Evolutionary conservation across 2,888 invertebrate species (phyloP), one percentile per base, ranked within the genome.

Genomic region (Polia nebulosa): DNA sequence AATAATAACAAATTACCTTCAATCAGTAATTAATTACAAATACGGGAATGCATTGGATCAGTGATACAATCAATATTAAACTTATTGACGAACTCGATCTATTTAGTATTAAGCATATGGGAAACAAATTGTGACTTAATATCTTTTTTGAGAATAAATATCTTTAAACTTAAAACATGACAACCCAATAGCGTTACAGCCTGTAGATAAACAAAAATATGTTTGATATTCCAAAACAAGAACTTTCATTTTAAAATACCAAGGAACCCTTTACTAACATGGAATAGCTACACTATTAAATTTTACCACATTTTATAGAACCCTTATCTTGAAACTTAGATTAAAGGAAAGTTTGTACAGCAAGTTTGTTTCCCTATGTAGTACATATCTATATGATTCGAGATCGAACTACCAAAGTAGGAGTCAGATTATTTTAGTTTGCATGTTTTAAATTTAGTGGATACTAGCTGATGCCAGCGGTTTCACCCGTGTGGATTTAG

Each of bases 281-380:
- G 63, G 64, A 68, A 66, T 51, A 52, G 59, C 58, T 65, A 51
- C 41, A 47, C 66, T 80, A 80, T 83, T 76, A 80, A 77, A 82
- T 75, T 76, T 80, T 63, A 78, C 81, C 69, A 72, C 75, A 83
- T 82, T 87, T 84, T 82, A 79, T 80, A 78, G 79, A 82, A 80
- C 80, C 81, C 81, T 79, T 82, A 87, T 87, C 82, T 85, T 78
- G 82, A 85, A 89, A 88, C 86, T 87, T 87, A 87, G 86, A 89
- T 88, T 89, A 86, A 85, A 88, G 69, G 73, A 82, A 88, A 88
- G 78, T 87, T 89, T 80, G 75, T 80, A 72, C 68, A 56, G 57
- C 63, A 81, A 82, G 75, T 78, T 81, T 81, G 81, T 80, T 81
- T 81, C 76, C 81, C 68, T 79, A 81, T 67, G 72, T 70, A 66